Evolutionary conservation across 2,797 vertebrate genomes (phyloP).

Genomic region (Morelia viridis): DNA sequence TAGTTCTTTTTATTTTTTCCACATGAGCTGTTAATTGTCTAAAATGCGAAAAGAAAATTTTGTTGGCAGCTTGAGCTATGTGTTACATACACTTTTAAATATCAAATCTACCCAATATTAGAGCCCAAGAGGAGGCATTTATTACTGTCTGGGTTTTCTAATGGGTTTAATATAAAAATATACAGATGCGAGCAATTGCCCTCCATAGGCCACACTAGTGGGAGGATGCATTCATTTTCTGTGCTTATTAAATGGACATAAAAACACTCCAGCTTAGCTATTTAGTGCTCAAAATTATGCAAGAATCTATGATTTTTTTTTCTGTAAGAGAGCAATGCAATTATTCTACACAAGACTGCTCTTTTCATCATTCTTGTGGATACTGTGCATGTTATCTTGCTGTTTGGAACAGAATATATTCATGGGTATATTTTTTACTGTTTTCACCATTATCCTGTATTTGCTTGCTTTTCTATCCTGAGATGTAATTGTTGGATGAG

Average conservation of each 20-base stretch:
- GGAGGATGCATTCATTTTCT: conserved; percentile 20
- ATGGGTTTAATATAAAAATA: conserved; percentile 21
- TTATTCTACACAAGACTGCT: not conserved
- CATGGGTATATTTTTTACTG: not conserved
- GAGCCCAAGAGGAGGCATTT: not conserved
- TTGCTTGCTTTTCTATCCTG: not conserved
- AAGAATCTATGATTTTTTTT: conserved; percentile 20
- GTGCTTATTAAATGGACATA: conserved; percentile 9
- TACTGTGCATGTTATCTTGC: not conserved
- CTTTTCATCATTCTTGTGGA: not conserved
- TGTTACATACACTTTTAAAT: conserved; percentile 24
- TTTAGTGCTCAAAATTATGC: not conserved
- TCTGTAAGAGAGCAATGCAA: not conserved
- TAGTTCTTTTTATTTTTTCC: not conserved
- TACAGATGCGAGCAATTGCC: not conserved
- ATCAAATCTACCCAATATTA: not conserved
- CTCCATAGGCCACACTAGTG: not conserved
- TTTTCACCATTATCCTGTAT: not conserved
- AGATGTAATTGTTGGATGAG: not conserved
- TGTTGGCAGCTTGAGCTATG: not conserved
- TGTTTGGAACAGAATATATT: not conserved
- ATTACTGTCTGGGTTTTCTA: not conserved
- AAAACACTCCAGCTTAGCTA: conserved; percentile 13
- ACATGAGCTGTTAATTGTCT: not conserved
- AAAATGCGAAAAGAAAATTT: not conserved